Evolutionary conservation across 2,888 invertebrate species (phyloP).

Genomic region (Folsomia candida): DNA sequence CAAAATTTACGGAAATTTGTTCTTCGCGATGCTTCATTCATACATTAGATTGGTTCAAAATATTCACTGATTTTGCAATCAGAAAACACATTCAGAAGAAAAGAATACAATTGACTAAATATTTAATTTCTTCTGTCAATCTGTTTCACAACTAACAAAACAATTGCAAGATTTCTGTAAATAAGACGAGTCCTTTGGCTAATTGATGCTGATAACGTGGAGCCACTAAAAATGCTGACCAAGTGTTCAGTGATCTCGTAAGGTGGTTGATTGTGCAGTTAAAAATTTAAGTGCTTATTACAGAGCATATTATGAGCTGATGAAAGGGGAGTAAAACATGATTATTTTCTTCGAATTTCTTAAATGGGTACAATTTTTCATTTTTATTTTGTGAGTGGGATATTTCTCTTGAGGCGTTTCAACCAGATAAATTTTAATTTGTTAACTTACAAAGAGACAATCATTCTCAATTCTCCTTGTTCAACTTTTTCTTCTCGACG

Average conservation of each 20-base stretch:
- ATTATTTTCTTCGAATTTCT: slow-evolving; percentile 18
- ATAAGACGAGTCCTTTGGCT: not conserved
- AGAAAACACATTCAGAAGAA: no score
- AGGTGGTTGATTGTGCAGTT: slow-evolving; percentile 10
- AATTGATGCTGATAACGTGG: not conserved
- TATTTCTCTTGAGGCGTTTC: slow-evolving; percentile 44
- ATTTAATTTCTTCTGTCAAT: no score
- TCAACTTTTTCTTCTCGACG: slow-evolving; percentile 36
- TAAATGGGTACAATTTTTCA: slow-evolving; percentile 34
- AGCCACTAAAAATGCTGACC: not conserved
- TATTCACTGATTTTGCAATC: no score
- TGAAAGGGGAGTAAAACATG: slow-evolving; percentile 27
- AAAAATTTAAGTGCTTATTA: slow-evolving; percentile 16
- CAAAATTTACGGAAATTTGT: no score
- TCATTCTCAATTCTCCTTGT: slow-evolving; percentile 49
- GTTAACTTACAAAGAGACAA: slow-evolving; percentile 52
- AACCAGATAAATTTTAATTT: slow-evolving; percentile 51
- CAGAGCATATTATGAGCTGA: slow-evolving; percentile 10
- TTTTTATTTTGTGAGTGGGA: slow-evolving; percentile 24
- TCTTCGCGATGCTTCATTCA: no score
- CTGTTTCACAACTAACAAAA: no score
- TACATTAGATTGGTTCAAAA: no score
- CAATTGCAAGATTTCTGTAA: no score
- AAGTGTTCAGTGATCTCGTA: not conserved
- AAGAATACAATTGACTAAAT: no score